Evolutionary conservation across 2,888 invertebrate genomes (phyloP).

Genomic region (Buathra laborator): DNA sequence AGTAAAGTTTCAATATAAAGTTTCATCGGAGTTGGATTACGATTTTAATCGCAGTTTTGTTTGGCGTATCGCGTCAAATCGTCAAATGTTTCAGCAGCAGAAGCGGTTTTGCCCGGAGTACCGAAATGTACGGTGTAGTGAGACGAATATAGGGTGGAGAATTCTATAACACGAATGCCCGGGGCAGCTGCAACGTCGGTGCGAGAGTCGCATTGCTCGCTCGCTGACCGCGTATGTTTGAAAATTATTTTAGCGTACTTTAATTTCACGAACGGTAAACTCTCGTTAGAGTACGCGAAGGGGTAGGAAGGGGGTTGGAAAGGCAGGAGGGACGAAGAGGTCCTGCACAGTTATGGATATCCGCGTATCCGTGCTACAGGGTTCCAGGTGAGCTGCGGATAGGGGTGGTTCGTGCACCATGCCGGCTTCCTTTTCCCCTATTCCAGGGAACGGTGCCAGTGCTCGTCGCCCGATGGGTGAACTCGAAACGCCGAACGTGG

Average conservation of each 20-base stretch:
- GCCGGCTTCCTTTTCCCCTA: constrained; percentile 53
- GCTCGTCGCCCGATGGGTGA: constrained; percentile 43
- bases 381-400: constrained; percentile 44
- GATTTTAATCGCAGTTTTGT: constrained; percentile 9
- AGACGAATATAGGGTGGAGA: neutral
- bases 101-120: neutral
- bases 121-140: constrained; percentile 1
- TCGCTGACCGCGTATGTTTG: constrained; percentile 2
- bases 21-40: neutral
- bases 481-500: constrained; percentile 59
- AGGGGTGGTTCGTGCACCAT: constrained; percentile 55
- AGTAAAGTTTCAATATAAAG: constrained; percentile 23
- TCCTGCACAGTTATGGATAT: constrained; percentile 40
- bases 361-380: constrained; percentile 10
- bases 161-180: neutral
- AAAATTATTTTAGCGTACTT: constrained; percentile 55
- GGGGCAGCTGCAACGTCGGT: constrained; percentile 3
- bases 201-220: neutral
- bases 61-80: constrained; percentile 12
- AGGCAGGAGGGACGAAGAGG: constrained; percentile 26
- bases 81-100: constrained; percentile 9
- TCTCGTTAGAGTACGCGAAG: constrained; percentile 41
- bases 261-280: constrained; percentile 58
- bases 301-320: constrained; percentile 12
- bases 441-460: constrained; percentile 29